These are phyloP conservation scores for Romanogobio albipinnatus DNA, from an alignment of 2,113 vertebrate genomes.

Conservation along the genomic window DNA sequence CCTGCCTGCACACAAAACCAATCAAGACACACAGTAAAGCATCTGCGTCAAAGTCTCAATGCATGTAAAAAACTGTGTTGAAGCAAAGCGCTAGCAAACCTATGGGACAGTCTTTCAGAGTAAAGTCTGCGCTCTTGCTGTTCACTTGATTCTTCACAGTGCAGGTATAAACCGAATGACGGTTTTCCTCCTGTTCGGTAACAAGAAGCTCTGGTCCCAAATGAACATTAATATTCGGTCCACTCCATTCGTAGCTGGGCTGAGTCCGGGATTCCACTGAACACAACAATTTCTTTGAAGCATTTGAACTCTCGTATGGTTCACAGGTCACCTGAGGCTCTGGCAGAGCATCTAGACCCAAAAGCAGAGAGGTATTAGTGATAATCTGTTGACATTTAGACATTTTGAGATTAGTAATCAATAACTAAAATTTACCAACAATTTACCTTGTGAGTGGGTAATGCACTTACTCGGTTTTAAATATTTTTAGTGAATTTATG, in stretches of 20 bases:
- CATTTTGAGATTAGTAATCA: background rate
- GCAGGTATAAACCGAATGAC: slow-evolving; percentile 12
- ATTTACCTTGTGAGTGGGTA: background rate
- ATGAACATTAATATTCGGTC: background rate
- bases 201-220: background rate
- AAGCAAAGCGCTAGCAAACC: background rate
- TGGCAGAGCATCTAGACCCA: slow-evolving; percentile 11
- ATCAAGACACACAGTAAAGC: background rate
- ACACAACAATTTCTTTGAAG: background rate
- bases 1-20: background rate
- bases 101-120: background rate
- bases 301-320: background rate
- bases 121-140: background rate
- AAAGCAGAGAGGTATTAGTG: background rate
- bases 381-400: background rate
- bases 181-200: background rate
- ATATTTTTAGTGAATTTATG: background rate
- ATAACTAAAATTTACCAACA: background rate
- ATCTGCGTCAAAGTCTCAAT: background rate
- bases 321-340: slow-evolving; percentile 23
- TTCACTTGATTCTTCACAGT: slow-evolving; percentile 9
- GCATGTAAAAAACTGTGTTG: background rate
- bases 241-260: background rate
- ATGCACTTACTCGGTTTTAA: background rate
- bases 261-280: slow-evolving; percentile 1